These are phyloP conservation scores for Gallinago media DNA, from an alignment of 2,113 vertebrate genomes.

Conservation along the genomic window DNA sequence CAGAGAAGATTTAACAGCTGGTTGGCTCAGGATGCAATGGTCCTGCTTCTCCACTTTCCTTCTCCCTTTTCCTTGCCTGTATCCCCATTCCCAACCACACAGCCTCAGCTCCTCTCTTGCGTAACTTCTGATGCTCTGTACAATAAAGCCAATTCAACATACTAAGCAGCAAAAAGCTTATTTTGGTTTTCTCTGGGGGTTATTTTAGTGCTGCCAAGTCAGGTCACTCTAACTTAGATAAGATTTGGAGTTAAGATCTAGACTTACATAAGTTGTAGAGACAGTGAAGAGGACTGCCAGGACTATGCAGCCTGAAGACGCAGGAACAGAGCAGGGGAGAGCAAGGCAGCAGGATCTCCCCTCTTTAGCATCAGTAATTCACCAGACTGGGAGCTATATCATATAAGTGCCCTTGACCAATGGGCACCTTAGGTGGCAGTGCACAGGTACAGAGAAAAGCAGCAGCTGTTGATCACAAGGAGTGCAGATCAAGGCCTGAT, in stretches of 20 bases:
- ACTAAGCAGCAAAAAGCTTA: background rate
- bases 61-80: background rate
- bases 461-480: background rate
- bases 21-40: background rate
- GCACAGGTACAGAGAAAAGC: background rate
- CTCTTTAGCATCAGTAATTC: background rate
- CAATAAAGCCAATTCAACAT: background rate
- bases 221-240: background rate
- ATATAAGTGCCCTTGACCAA: background rate
- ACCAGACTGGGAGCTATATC: background rate
- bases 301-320: background rate
- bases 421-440: background rate
- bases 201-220: background rate
- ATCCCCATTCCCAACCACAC: background rate
- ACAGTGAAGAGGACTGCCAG: background rate
- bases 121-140: background rate
- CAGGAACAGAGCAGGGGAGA: background rate
- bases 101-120: background rate
- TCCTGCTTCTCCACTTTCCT: background rate
- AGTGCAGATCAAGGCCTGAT: background rate
- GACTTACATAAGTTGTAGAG: background rate
- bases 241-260: too few relatives aligned
- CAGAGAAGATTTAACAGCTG: background rate
- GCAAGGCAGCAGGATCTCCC: background rate
- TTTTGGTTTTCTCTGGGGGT: background rate